phyloP scores from a whole-genome alignment of 1,140 invertebrate genomes.

The Hormaphis cornu region DNA sequence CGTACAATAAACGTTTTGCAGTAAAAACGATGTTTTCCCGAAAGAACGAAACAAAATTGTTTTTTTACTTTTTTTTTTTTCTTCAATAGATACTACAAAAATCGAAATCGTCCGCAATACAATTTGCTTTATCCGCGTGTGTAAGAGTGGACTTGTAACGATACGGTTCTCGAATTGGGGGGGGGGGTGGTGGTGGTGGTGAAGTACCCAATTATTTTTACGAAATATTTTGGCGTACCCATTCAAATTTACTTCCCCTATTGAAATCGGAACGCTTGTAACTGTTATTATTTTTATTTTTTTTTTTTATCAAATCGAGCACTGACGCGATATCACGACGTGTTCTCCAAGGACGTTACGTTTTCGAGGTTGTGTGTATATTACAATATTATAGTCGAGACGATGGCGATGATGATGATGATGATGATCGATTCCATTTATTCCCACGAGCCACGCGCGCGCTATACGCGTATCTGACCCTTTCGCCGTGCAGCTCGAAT shows the following conservation, averaged over 20 bases:
- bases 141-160: background rate
- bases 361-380: slow-evolving; percentile 15
- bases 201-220: too few species aligned
- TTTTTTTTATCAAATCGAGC: too few species aligned
- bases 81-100: too few species aligned
- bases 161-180: too few species aligned
- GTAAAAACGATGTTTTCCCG: background rate
- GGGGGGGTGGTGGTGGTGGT: too few species aligned
- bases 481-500: background rate
- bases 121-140: background rate
- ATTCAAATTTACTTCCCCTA: too few species aligned
- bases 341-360: slow-evolving; percentile 13
- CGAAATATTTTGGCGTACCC: too few species aligned
- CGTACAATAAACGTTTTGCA: slow-evolving; percentile 3
- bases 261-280: too few species aligned
- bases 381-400: background rate
- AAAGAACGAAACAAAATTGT: background rate
- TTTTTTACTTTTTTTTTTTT: too few species aligned
- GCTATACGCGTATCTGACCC: background rate
- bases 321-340: background rate
- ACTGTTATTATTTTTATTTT: too few species aligned
- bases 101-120: background rate
- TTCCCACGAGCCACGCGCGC: too few species aligned
- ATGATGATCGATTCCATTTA: slow-evolving; percentile 14
- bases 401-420: background rate